Evolutionary conservation across 2,797 vertebrate species (phyloP).

Genomic region (Perodicticus potto): DNA sequence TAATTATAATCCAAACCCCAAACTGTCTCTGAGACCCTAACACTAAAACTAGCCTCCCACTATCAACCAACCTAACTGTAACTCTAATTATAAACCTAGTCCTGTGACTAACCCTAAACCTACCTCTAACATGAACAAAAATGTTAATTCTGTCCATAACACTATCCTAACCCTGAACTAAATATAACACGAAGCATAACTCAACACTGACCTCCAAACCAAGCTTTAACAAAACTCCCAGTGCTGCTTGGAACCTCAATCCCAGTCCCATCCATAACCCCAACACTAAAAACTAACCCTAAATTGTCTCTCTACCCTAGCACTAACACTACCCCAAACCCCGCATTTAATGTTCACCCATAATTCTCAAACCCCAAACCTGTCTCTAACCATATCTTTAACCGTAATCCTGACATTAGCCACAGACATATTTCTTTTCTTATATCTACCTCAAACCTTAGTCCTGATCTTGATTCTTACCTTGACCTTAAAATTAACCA

Average conservation of each 20-base stretch:
- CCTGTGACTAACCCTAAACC: background rate
- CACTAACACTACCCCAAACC: background rate
- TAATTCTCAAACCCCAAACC: background rate
- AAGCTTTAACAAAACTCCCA: background rate
- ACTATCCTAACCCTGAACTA: background rate
- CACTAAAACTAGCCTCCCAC: background rate
- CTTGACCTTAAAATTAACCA: background rate
- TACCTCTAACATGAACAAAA: background rate
- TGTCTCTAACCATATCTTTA: background rate
- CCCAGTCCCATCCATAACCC: background rate
- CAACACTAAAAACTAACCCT: background rate
- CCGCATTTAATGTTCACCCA: background rate
- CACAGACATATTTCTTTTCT: background rate
- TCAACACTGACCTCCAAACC: background rate
- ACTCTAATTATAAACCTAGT: background rate
- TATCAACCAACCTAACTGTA: background rate
- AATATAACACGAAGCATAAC: background rate
- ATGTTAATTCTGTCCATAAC: background rate
- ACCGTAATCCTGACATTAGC: background rate
- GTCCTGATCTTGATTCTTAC: background rate
- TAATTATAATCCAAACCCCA: background rate
- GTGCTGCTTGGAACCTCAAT: background rate
- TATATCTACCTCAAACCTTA: background rate
- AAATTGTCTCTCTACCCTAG: background rate
- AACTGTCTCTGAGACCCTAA: background rate